phyloP scores from a whole-genome alignment of 2,888 invertebrate genomes.

The Sphinx pinastri region DNA sequence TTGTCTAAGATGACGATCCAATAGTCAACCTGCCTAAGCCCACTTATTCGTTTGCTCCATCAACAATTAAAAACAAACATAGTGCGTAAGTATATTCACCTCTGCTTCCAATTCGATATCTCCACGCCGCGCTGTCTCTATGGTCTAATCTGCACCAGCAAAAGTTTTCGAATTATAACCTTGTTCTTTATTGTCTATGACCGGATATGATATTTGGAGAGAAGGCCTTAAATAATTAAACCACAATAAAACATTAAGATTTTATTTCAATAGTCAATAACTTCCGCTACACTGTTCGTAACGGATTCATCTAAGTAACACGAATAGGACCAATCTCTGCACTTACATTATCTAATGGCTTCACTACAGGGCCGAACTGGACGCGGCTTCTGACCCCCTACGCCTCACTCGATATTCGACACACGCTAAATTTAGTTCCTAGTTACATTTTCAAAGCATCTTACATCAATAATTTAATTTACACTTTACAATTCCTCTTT shows the following conservation, averaged over 20 bases:
- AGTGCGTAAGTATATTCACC: too few relatives aligned
- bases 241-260: conserved; percentile 34
- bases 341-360: conserved; percentile 5
- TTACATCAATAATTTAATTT: neutral
- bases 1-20: too few relatives aligned
- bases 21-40: too few relatives aligned
- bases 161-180: too few relatives aligned
- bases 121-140: too few relatives aligned
- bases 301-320: conserved; percentile 52
- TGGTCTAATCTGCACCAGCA: too few relatives aligned
- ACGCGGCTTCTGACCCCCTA: neutral
- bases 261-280: conserved; percentile 64
- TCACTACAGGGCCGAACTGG: conserved; percentile 8
- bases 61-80: too few relatives aligned
- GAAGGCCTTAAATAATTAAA: conserved; percentile 23
- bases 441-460: neutral
- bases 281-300: conserved; percentile 57
- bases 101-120: too few relatives aligned
- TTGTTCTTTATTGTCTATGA: too few relatives aligned
- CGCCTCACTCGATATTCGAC: neutral
- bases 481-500: neutral
- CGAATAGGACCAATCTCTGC: conserved; percentile 41
- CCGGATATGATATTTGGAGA: neutral
- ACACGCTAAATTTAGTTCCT: neutral
- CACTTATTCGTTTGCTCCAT: too few relatives aligned